These are phyloP conservation scores for Opisthocomus hoazin DNA, from an alignment of 2,113 vertebrate species.

Conservation along the genomic window DNA sequence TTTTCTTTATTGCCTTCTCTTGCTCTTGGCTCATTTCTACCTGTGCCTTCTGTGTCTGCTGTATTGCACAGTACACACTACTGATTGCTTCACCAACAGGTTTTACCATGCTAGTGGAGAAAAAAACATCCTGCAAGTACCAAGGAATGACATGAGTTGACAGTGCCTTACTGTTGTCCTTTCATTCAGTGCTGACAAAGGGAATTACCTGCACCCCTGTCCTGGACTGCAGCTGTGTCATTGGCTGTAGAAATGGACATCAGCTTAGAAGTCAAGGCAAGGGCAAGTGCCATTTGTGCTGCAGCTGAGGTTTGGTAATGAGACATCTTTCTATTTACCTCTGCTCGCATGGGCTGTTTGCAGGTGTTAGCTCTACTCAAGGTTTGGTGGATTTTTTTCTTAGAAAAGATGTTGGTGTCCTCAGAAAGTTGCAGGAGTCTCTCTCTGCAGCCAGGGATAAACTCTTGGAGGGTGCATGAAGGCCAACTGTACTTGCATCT, in stretches of 20 bases:
- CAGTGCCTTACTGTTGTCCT: background rate
- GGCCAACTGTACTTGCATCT: background rate
- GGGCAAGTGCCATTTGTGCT: background rate
- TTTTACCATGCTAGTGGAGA: background rate
- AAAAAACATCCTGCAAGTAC: background rate
- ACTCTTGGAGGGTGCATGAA: background rate
- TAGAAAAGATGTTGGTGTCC: background rate
- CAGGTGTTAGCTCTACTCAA: background rate
- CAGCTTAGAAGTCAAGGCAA: background rate
- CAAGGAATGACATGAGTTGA: background rate
- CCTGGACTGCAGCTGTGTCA: background rate
- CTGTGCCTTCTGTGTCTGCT: background rate
- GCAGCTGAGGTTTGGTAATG: background rate
- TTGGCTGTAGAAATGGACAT: background rate
- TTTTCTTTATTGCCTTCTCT: slow-evolving; percentile 1
- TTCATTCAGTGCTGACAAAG: background rate
- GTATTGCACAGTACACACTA: background rate
- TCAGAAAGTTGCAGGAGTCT: background rate
- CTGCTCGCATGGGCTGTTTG: background rate
- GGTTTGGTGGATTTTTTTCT: background rate
- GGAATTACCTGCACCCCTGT: background rate
- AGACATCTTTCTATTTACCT: background rate
- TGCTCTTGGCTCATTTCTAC: background rate
- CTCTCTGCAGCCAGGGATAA: background rate
- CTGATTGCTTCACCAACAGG: background rate